Conservation (phyloP, 2,888 invertebrate genomes). For the Spodoptera littoralis region DNA sequence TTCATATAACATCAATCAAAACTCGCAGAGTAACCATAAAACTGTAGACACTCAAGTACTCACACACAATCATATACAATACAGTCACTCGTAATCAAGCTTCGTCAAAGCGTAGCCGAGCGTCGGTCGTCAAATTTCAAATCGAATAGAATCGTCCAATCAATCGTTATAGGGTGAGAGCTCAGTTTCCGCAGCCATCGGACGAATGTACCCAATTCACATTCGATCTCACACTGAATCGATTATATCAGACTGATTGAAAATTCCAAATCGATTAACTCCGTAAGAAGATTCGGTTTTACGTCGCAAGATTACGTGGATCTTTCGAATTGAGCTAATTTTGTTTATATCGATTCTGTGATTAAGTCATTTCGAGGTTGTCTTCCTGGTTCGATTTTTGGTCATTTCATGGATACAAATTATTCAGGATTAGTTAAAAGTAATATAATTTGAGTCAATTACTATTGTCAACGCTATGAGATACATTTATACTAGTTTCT, state of each 20-base stretch:
- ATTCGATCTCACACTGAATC: constrained; percentile 53
- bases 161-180: constrained; percentile 56
- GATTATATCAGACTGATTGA: constrained; percentile 58
- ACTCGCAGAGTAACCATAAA: too few species aligned
- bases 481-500: too few species aligned
- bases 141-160: constrained; percentile 63
- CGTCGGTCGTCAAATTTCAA: constrained; percentile 59
- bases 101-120: constrained; percentile 49
- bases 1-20: too few species aligned
- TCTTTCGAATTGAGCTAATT: constrained; percentile 34
- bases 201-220: constrained; percentile 53
- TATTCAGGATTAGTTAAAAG: too few species aligned
- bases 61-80: constrained; percentile 14
- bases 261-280: constrained; percentile 54
- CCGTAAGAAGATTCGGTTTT: constrained; percentile 45
- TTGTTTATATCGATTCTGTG: constrained; percentile 16
- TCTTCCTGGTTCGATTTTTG: too few species aligned
- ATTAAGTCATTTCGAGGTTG: constrained; percentile 1
- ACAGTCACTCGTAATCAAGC: constrained; percentile 53
- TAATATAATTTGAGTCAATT: too few species aligned
- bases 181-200: constrained; percentile 48
- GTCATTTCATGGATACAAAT: too few species aligned
- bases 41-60: not conserved
- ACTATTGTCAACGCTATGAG: too few species aligned
- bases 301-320: constrained; percentile 31